Evolutionary conservation across 1,140 invertebrate genomes (phyloP).

Genomic region (Scylla paramamosain): DNA sequence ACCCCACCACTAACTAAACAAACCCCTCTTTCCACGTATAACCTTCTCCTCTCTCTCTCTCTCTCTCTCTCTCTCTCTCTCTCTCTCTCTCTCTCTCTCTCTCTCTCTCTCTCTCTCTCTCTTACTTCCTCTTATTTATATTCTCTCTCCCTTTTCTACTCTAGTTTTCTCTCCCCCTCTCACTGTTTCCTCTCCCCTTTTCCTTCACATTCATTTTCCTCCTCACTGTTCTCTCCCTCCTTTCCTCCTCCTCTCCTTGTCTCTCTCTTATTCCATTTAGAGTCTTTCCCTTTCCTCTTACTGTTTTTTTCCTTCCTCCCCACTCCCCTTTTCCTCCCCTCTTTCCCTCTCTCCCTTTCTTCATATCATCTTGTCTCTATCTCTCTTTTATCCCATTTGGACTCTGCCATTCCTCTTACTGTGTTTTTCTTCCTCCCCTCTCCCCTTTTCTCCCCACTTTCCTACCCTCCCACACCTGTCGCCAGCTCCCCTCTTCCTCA

Average conservation of each 20-base stretch:
- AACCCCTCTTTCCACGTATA: too few species aligned
- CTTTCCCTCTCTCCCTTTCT: not conserved
- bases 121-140: not conserved
- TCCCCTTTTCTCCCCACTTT: not conserved
- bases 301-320: not conserved
- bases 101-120: conserved; percentile 3
- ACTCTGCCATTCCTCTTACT: not conserved
- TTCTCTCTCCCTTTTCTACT: too few species aligned
- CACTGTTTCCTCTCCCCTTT: too few species aligned
- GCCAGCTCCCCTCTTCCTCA: not conserved
- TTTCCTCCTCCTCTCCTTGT: too few species aligned
- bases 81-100: conserved; percentile 3
- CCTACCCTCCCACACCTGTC: not conserved
- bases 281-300: too few species aligned
- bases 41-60: too few species aligned
- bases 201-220: too few species aligned
- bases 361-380: not conserved
- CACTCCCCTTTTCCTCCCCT: not conserved
- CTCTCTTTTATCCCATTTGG: not conserved
- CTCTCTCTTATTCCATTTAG: too few species aligned
- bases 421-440: not conserved
- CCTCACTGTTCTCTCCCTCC: too few species aligned
- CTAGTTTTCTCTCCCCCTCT: too few species aligned
- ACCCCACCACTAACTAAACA: too few species aligned
- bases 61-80: too few species aligned